A percentile compares a stretch with the other conserved stretches of the same genome.
These are phyloP conservation scores for Sussaba pulchella DNA, from an alignment of 2,888 invertebrate genomes.

Conservation along the genomic window DNA sequence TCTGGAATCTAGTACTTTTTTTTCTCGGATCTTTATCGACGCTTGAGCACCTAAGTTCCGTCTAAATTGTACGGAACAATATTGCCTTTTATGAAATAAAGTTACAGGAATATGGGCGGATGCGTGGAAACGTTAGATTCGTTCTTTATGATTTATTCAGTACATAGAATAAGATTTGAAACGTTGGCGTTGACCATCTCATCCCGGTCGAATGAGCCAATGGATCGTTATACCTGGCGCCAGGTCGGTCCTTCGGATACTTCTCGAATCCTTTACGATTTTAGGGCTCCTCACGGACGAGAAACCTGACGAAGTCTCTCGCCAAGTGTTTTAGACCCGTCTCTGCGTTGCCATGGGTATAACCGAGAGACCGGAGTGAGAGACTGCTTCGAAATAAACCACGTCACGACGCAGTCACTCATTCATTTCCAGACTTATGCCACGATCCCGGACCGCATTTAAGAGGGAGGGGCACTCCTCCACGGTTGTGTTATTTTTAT, in stretches of 20 bases:
- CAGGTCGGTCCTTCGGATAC: conserved; percentile 12
- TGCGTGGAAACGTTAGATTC: background rate
- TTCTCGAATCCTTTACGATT: conserved; percentile 3
- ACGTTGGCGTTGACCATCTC: background rate
- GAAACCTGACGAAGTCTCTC: background rate
- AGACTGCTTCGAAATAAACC: background rate
- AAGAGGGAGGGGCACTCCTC: conserved; percentile 14
- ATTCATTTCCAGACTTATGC: conserved; percentile 37
- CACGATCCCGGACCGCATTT: background rate
- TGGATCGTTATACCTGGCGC: conserved; percentile 11
- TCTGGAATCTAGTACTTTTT: background rate
- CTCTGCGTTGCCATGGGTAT: background rate
- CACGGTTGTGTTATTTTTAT: conserved; percentile 54
- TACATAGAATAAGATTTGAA: background rate
- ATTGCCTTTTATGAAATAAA: background rate
- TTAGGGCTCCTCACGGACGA: background rate
- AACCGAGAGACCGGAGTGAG: conserved; percentile 1
- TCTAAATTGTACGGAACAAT: background rate
- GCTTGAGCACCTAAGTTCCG: background rate
- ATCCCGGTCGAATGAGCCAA: background rate
- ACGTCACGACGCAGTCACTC: conserved; percentile 10
- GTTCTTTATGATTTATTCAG: background rate
- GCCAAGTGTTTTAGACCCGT: conserved; percentile 17
- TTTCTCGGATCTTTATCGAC: background rate
- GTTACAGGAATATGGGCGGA: background rate